Conservation (phyloP, 1,140 invertebrate species). For the Macrobrachium rosenbergii region DNA sequence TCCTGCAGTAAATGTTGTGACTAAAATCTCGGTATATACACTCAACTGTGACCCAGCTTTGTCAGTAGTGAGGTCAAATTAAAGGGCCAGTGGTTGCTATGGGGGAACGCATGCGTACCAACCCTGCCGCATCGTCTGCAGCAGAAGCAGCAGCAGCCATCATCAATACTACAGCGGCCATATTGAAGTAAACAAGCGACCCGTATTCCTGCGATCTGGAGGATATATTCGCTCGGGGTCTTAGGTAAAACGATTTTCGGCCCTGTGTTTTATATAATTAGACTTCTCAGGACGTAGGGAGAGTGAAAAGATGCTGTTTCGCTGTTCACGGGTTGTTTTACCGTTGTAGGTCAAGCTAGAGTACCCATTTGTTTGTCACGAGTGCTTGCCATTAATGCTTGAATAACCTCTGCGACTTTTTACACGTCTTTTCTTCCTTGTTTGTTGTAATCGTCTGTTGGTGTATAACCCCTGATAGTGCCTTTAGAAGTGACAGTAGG, state of each 20-base stretch:
- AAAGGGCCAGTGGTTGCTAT: not conserved
- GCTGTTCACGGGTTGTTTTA: too few relatives aligned
- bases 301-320: too few relatives aligned
- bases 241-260: not conserved
- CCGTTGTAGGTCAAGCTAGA: too few relatives aligned
- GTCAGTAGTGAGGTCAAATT: not conserved
- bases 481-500: too few relatives aligned
- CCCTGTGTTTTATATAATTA: too few relatives aligned
- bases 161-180: slow-evolving; percentile 28
- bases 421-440: too few relatives aligned
- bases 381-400: too few relatives aligned
- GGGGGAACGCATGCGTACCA: slow-evolving; percentile 11
- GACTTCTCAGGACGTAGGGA: too few relatives aligned
- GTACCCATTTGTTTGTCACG: too few relatives aligned
- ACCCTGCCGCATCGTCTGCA: not conserved
- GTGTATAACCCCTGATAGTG: too few relatives aligned
- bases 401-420: too few relatives aligned
- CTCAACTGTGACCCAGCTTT: not conserved
- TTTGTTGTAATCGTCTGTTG: too few relatives aligned
- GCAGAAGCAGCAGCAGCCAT: not conserved
- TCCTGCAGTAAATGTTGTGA: not conserved
- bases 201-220: not conserved
- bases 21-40: not conserved
- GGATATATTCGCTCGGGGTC: not conserved
- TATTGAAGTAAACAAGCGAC: not conserved